Percentiles rank a stretch among this genome's conserved stretches.
Evolutionary conservation across 2,113 vertebrate species (phyloP).

Genomic region (Mormyrus iriodes): DNA sequence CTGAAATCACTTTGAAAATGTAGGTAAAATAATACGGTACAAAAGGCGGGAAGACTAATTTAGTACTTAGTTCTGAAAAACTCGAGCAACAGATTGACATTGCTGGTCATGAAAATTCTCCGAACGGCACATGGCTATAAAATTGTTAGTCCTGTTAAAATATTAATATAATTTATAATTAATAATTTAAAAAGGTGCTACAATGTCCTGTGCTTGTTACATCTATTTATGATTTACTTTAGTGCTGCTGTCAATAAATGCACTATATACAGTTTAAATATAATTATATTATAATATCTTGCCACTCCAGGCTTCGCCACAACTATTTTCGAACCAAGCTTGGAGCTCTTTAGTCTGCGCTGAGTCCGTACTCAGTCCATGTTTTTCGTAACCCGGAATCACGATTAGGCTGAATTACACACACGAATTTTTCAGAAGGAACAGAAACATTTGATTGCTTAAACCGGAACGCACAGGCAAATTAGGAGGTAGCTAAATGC

Average conservation of each 20-base stretch:
- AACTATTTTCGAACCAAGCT: not conserved
- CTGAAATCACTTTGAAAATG: not conserved
- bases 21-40: not conserved
- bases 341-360: not conserved
- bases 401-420: not conserved
- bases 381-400: not conserved
- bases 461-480: not conserved
- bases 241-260: not conserved
- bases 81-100: not conserved
- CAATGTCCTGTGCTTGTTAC: not conserved
- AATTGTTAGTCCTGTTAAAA: not conserved
- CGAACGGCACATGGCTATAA: not conserved
- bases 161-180: not conserved
- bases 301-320: not conserved
- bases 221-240: not conserved
- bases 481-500: not conserved
- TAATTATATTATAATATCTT: not conserved
- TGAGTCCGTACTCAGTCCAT: not conserved
- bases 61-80: not conserved
- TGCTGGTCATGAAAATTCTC: not conserved
- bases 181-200: not conserved
- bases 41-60: too few relatives aligned
- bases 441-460: not conserved
- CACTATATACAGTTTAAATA: not conserved
- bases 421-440: not conserved